Evolutionary conservation across 1,140 invertebrate genomes (phyloP), one percentile per base, ranked within the genome.

Genomic region (Halyomorpha halys): DNA sequence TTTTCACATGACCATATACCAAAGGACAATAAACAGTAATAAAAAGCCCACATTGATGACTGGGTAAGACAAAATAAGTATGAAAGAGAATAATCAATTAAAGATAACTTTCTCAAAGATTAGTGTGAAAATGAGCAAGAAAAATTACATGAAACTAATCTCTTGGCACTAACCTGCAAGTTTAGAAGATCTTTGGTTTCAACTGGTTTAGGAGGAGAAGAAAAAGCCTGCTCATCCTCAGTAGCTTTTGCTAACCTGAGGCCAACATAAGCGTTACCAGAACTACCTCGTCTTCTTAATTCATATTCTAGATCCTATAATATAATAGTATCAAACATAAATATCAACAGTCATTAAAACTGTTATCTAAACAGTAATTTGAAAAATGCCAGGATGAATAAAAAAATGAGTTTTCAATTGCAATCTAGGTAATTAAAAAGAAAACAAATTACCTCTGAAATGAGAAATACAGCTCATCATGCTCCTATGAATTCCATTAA

Each of bases 271-370:
- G 87, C 84, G 80, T 86, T 89, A 44, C 86, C 82, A 65, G 73
- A 71, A 62, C 66, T 68, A 15, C 75, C 75, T 70, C 78, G 74
- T 68, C 90, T 80, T 66, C 85, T 79, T 45, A 90, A 73, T 73
- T 90, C 87, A 75, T 92, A 93, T 73, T 94, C 90, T 69, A 93
- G 79, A 73, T 93, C 88, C 80, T 84, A 70, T 53, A 60, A 67
- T 68, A 64, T 56, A 70, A 60, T 59, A 65, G 44, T 63, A 49
- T 16, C 34, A 39, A 39, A 39, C 34, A 39, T 39, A 39, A 39
- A 39, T 8, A 39, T 11, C 13, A 11, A 13, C 34, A 39, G 34
- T 13, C 1, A 39, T 39, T 3, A 39, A 61, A 27, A 27, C 34
- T 6, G 5, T 5, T 23, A 21, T 34, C 14, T 16, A 47, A 47